These are phyloP conservation scores for Carettochelys insculpta DNA, from an alignment of 2,113 vertebrate genomes.

Conservation along the genomic window DNA sequence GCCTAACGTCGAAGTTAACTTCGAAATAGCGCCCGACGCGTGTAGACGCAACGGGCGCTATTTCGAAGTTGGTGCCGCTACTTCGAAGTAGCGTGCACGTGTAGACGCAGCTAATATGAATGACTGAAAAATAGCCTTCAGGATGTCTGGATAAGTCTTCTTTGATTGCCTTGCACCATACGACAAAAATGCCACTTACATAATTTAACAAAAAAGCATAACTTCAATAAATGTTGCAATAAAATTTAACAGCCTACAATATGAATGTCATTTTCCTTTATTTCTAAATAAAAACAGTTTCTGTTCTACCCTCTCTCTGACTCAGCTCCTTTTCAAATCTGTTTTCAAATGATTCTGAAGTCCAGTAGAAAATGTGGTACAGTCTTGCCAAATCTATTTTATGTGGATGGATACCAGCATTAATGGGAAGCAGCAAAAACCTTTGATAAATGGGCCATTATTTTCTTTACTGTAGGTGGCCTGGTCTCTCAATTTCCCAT, in stretches of 20 bases:
- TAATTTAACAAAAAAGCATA: background rate
- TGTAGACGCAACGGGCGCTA: too few relatives aligned
- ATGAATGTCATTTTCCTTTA: background rate
- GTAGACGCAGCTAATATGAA: too few relatives aligned
- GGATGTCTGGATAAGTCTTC: background rate
- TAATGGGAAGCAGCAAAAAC: background rate
- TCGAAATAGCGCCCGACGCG: too few relatives aligned
- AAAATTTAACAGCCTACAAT: background rate
- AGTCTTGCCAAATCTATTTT: background rate
- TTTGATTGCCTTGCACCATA: background rate
- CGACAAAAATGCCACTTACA: background rate
- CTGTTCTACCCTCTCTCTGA: background rate
- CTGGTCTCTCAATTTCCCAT: slow-evolving; percentile 6
- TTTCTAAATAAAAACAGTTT: background rate
- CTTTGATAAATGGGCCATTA: background rate
- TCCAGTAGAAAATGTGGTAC: background rate
- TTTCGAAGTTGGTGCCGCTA: too few relatives aligned
- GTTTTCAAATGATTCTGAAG: background rate
- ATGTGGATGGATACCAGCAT: background rate
- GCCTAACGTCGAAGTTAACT: too few relatives aligned
- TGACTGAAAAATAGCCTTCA: background rate
- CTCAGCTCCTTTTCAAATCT: background rate
- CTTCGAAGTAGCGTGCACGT: too few relatives aligned
- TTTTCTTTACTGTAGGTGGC: background rate
- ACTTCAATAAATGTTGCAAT: background rate